Conservation (phyloP, 92 coral and sea anemone genomes). For the Phenganax subtilis region DNA sequence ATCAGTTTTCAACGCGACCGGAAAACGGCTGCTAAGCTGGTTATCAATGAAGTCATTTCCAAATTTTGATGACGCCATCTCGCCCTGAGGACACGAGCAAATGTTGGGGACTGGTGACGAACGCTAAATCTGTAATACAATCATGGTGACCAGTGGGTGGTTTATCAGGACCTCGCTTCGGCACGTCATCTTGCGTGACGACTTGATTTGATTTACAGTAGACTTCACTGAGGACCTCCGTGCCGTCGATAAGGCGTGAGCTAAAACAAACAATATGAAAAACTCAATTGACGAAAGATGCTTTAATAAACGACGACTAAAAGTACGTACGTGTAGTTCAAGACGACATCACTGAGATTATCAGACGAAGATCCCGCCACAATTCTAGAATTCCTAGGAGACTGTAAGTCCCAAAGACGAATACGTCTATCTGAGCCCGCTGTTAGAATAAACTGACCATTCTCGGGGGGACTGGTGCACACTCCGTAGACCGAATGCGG, state of each 20-base stretch:
- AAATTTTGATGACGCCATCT: slow-evolving; percentile 89
- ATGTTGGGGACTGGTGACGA: slow-evolving; percentile 80
- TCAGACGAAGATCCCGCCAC: slow-evolving; percentile 94
- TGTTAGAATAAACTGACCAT: slow-evolving; percentile 87
- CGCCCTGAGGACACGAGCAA: slow-evolving; percentile 87
- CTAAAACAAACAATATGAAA: slow-evolving; percentile 34
- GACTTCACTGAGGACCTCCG: slow-evolving; percentile 87
- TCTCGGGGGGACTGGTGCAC: slow-evolving; percentile 77
- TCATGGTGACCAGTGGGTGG: slow-evolving; percentile 98
- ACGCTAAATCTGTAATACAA: slow-evolving; percentile 83
- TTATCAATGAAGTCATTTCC: slow-evolving; percentile 57
- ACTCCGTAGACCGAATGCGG: slow-evolving; percentile 93
- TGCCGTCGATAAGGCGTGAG: slow-evolving; percentile 91
- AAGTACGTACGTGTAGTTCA: slow-evolving; percentile 77
- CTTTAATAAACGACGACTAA: neutral
- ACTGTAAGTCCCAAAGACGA: slow-evolving; percentile 94
- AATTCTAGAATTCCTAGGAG: slow-evolving; percentile 89
- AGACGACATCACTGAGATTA: slow-evolving; percentile 72
- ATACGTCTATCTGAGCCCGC: slow-evolving; percentile 99
- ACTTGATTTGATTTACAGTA: slow-evolving; percentile 83
- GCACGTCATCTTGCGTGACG: slow-evolving; percentile 82
- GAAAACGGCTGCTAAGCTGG: no score
- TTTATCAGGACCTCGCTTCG: slow-evolving; percentile 92
- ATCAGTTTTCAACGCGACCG: no score
- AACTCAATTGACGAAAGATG: neutral